phyloP scores from a whole-genome alignment of 2,888 invertebrate genomes.

The Globia sparganii region DNA sequence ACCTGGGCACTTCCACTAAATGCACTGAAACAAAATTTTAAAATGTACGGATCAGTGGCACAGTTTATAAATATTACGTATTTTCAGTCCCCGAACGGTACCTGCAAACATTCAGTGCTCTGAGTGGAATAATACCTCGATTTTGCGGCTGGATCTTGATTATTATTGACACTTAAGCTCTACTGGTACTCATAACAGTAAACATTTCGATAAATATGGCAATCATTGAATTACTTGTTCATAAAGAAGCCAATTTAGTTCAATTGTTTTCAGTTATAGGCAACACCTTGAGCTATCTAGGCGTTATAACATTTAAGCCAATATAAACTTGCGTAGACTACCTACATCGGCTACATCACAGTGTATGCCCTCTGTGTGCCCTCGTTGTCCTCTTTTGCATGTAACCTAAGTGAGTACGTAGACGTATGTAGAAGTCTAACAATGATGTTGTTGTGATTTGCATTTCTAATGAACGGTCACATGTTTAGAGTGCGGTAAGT shows the following conservation, averaged over 20 bases:
- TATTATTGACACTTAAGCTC: constrained; percentile 37
- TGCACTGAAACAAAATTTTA: no score
- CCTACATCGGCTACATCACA: neutral
- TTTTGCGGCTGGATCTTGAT: constrained; percentile 9
- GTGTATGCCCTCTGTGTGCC: constrained; percentile 45
- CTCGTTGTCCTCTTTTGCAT: constrained; percentile 49
- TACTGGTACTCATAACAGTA: constrained; percentile 15
- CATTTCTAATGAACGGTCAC: constrained; percentile 31
- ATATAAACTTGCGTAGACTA: constrained; percentile 40
- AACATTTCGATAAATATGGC: constrained; percentile 49
- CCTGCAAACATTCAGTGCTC: no score
- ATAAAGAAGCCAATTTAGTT: constrained; percentile 60
- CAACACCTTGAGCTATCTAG: constrained; percentile 56
- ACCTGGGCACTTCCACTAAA: no score
- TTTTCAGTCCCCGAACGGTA: no score
- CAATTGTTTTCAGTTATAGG: constrained; percentile 60
- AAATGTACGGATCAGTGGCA: no score
- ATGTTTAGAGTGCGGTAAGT: constrained; percentile 3
- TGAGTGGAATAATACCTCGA: no score
- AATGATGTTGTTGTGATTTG: constrained; percentile 27
- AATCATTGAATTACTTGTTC: constrained; percentile 58
- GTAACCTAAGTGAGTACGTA: constrained; percentile 24
- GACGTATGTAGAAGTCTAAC: constrained; percentile 20
- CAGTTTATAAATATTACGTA: no score
- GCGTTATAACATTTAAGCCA: constrained; percentile 52